Evolutionary conservation across 2,797 vertebrate genomes (phyloP).

Genomic region (Coranthus polyacanthus): DNA sequence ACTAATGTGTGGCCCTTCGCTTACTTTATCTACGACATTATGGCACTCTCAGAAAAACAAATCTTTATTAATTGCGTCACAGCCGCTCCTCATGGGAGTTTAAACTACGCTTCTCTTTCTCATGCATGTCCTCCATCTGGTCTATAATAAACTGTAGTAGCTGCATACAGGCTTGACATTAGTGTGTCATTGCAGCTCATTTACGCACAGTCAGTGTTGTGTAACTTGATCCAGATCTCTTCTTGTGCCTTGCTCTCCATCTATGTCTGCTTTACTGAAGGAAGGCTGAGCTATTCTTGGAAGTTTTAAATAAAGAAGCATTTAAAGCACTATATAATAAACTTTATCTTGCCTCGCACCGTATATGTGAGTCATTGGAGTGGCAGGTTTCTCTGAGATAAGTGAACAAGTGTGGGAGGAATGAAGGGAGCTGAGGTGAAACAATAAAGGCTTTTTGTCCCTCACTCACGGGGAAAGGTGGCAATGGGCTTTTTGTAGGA

Average conservation of each 20-base stretch:
- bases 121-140: conserved; percentile 3
- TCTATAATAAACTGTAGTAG: conserved; percentile 22
- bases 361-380: too few relatives aligned
- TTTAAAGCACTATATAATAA: conserved; percentile 24
- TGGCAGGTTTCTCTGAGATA: too few relatives aligned
- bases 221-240: conserved; percentile 43
- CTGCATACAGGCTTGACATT: conserved; percentile 14
- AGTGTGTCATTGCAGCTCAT: conserved; percentile 24
- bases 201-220: conserved; percentile 48
- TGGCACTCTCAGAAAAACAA: too few relatives aligned
- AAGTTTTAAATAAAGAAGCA: conserved; percentile 8
- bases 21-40: too few relatives aligned
- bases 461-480: too few relatives aligned
- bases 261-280: conserved; percentile 12
- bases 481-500: too few relatives aligned
- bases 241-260: conserved; percentile 17
- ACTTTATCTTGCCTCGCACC: neutral
- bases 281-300: conserved; percentile 37
- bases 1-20: too few relatives aligned
- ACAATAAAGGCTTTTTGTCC: too few relatives aligned
- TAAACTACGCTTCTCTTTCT: neutral
- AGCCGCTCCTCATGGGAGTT: too few relatives aligned
- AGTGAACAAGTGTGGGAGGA: too few relatives aligned
- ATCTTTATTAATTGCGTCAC: too few relatives aligned
- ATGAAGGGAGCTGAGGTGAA: too few relatives aligned